Evolutionary conservation across 1,140 invertebrate species (phyloP).

Genomic region (Druon quercuslanigerum): DNA sequence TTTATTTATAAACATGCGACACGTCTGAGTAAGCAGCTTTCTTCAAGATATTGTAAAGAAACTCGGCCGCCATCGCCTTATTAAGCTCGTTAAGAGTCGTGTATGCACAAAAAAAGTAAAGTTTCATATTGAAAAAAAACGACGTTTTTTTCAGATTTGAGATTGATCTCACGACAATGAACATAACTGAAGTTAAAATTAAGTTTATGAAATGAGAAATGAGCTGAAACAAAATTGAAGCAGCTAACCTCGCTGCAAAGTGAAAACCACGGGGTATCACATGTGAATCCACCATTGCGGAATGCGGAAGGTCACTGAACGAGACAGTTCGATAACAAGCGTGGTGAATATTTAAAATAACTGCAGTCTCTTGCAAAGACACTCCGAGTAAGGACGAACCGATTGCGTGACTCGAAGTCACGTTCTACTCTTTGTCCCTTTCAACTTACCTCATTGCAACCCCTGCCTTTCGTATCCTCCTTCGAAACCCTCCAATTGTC

Average conservation of each 20-base stretch:
- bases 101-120: background rate
- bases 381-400: background rate
- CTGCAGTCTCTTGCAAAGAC: constrained; percentile 35
- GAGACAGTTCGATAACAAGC: constrained; percentile 43
- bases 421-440: constrained; percentile 25
- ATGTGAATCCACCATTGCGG: constrained; percentile 27
- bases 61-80: background rate
- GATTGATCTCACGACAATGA: too few species aligned
- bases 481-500: constrained; percentile 18
- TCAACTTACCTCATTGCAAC: constrained; percentile 17
- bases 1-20: constrained; percentile 14
- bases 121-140: background rate
- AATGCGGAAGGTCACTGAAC: constrained; percentile 44
- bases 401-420: constrained; percentile 23
- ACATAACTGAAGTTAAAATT: too few species aligned
- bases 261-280: background rate
- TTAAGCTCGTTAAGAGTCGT: background rate
- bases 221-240: too few species aligned
- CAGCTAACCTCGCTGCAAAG: background rate
- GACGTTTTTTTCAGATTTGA: too few species aligned
- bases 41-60: background rate
- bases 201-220: too few species aligned
- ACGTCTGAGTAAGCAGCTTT: background rate
- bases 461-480: constrained; percentile 3
- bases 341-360: constrained; percentile 46